Evolutionary conservation across 1,140 invertebrate genomes (phyloP), one percentile per base, ranked within the genome.

Genomic region (Rhyacophila brunnea): DNA sequence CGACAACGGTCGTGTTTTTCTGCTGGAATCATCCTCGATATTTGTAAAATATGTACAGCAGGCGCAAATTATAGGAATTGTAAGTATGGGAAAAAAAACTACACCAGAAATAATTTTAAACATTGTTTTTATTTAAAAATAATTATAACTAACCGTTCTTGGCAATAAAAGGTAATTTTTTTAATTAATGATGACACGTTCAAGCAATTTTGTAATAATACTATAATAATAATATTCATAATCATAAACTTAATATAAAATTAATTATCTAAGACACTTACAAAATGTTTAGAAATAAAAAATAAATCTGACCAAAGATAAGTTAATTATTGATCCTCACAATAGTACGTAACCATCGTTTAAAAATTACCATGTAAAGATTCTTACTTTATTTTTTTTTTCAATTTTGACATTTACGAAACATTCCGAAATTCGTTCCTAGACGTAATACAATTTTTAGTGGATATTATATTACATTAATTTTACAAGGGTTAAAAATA

Each of bases 81-180:
- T 28, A 9, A 28, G 23, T 3, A 28, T 40, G 11, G 15, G 4
- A 15, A n/a, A 45, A 45, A 45, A 28, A 48, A 55, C 38, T 52
- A 52, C 51, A 53, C 55, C 48, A 55, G 36, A 43, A 14, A 42
- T 55, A 60, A 60, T 59, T 64, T 64, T 64, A 64, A 64, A 64
- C 62, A 64, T 60, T 60, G 58, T 64, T 64, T 57, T 64, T 64
- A 64, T 64, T 64, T 64, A 57, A 64, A 64, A 64, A 64, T 64
- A 64, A 64, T 64, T 64, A 64, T 57, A 60, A 64, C 62, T 64
- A 64, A 60, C 62, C 58, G 45, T 53, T 64, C 62, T 59, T 60
- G 57, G 53, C 62, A 64, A 60, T 64, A 56, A 54, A 59, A 60
- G 58, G 58, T 64, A 64, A 60, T 60, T 49, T 59, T n/a, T 61